Conservation (phyloP, 2,888 invertebrate genomes). For the Galerucella pusilla region DNA sequence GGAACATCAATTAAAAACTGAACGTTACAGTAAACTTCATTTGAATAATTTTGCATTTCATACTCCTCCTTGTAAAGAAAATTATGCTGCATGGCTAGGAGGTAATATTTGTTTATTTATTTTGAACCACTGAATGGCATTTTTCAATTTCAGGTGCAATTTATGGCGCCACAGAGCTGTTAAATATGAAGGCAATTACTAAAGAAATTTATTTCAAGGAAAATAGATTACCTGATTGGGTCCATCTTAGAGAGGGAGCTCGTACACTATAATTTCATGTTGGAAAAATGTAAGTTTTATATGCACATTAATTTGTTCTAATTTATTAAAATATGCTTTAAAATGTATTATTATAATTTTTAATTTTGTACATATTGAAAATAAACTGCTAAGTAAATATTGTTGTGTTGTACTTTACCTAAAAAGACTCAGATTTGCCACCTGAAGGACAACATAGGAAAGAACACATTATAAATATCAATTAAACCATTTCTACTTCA, state of each 20-base stretch:
- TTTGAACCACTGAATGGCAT: neutral
- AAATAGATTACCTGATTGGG: constrained; percentile 86
- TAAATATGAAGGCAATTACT: constrained; percentile 76
- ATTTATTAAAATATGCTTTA: too few species aligned
- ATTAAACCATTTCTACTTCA: too few species aligned
- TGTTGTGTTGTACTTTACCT: too few species aligned
- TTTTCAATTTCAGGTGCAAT: constrained; percentile 70
- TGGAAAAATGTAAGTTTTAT: neutral
- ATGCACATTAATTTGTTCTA: neutral
- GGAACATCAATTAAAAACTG: constrained; percentile 71
- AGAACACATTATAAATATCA: too few species aligned
- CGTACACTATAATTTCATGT: constrained; percentile 58
- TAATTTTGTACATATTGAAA: too few species aligned
- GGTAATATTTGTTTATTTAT: constrained; percentile 64
- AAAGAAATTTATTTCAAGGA: constrained; percentile 80
- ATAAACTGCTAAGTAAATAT: too few species aligned
- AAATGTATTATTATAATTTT: neutral
- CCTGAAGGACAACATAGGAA: too few species aligned
- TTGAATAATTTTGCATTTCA: constrained; percentile 83
- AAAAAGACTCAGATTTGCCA: too few species aligned
- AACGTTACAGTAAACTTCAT: constrained; percentile 73
- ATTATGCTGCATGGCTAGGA: constrained; percentile 89
- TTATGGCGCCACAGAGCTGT: constrained; percentile 80
- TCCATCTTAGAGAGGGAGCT: constrained; percentile 72
- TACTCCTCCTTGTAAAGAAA: constrained; percentile 80